Base-by-base conservation (phyloP, 23 tunicate species). In the Phallusia fumigata region DNA sequence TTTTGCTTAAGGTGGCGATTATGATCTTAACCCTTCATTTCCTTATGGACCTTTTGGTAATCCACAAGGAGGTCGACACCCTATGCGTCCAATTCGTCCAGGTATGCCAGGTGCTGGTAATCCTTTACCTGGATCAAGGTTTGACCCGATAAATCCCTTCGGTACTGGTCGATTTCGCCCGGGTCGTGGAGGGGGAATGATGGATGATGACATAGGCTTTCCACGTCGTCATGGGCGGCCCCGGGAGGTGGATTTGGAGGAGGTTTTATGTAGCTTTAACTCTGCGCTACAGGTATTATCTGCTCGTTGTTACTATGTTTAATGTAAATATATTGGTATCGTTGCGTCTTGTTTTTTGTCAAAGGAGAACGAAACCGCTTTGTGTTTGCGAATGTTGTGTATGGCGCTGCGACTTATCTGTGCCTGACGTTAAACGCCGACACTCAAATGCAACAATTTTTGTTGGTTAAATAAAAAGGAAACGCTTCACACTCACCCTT, bases 41-140 rank as follows among this genome's bases (percentile, higher is more conserved):
- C 98, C 98, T 8, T 93, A 87, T 78, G 98, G 98, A 13, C 98
- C 98, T 0, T 82, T 93, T 81, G 88, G 78, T 0, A 79, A 50
- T 0, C 50, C 84, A 30, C 81, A 85, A 0, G n/a, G 85, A 18
- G 73, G 79, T 30, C 84, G 75, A 30, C 82, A 80, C 22, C 52
- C 34, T 6, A 11, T 2, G 1, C 84, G 75, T 32, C 98, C 98
- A 22, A 19, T 86, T 28, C 76, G 78, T 22, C 65, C 64, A 19
- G 47, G 32, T 19, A 24, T 77, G 36, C 92, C 92, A 19, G 86
- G 90, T 32, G 77, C 83, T 30, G 88, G 82, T 30, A 93, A 93
- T 80, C 97, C 92, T 18, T 81, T 93, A n/a, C 97, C 97, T 11
- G 97, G 97, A 19, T 93, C 97, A 31, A 77, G 98, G 21, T 94